Evolutionary conservation across 2,113 vertebrate genomes (phyloP), one percentile per base, ranked within the genome.

Genomic region (Phrynosoma blainvillii): DNA sequence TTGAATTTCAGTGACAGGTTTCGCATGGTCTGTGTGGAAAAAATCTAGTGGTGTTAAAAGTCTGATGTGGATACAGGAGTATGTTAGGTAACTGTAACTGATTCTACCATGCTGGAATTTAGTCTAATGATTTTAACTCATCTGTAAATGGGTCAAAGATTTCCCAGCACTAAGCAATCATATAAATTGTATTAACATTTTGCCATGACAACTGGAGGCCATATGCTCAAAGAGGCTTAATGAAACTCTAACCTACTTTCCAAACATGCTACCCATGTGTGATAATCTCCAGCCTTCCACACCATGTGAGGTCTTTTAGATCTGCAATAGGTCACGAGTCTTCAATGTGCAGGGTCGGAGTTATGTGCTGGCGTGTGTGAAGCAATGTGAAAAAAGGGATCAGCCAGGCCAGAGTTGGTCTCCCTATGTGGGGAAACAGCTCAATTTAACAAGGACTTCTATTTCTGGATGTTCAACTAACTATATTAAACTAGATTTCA

Each of bases 131-230:
- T 78, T 84, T 83, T 93, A 77, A 92, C 86, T 91, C 11, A 16
- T 88, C 27, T 84, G 5, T 66, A 92, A 92, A 83, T 89, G 89
- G 77, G 84, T 87, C 90, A 91, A 86, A n/a, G 5, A 23, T 77
- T 89, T 91, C 66, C 36, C 74, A 81, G n/a, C 1, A 93, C 77
- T 66, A 92, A 87, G 13, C 0, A 23, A 84, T 83, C 4, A 16
- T 59, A 66, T 32, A 88, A 91, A 91, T 82, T 89, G 85, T 87
- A 82, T 77, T 52, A 14, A 42, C 32, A 77, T 90, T 91, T 92
- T 87, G 5, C 79, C 65, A 78, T 0, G 0, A 73, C 47, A 85
- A 86, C 78, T 3, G 18, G 16, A 89, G 30, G 82, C 11, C 5
- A 65, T 23, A 30, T 0, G 11, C 32, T 84, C 0, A 4, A 6